Percentiles rank a stretch among this genome's conserved stretches.
Evolutionary conservation across 2,113 vertebrate species (phyloP).

Genomic region (Anhinga rufa): DNA sequence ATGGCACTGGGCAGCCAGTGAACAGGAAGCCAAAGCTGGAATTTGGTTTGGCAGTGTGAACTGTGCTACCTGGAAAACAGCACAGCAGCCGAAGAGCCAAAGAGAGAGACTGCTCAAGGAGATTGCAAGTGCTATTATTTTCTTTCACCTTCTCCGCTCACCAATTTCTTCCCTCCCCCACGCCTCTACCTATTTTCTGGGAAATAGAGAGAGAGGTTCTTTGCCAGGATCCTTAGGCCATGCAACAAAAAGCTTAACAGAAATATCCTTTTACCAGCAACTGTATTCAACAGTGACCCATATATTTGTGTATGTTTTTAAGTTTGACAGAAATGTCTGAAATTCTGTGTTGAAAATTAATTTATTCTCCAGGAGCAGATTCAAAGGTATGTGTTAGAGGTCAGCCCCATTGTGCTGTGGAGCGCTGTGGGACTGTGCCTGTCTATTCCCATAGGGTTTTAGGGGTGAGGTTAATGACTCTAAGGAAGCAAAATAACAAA

Average conservation of each 20-base stretch:
- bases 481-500: neutral
- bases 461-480: neutral
- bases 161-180: neutral
- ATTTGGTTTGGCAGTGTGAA: constrained; percentile 11
- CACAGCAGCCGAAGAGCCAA: neutral
- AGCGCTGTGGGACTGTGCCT: neutral
- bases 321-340: neutral
- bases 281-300: neutral
- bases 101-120: neutral
- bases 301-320: neutral
- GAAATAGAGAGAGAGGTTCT: neutral
- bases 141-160: neutral
- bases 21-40: constrained; percentile 9
- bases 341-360: neutral
- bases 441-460: neutral
- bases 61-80: constrained; percentile 6
- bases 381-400: neutral
- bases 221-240: neutral
- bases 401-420: neutral
- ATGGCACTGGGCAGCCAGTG: neutral
- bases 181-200: neutral
- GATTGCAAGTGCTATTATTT: neutral
- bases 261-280: neutral
- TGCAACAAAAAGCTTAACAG: neutral
- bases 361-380: neutral